A percentile compares a stretch with the other conserved stretches of the same genome.
Evolutionary conservation across 1,140 invertebrate species (phyloP).

Genomic region (Pomacea maculata): DNA sequence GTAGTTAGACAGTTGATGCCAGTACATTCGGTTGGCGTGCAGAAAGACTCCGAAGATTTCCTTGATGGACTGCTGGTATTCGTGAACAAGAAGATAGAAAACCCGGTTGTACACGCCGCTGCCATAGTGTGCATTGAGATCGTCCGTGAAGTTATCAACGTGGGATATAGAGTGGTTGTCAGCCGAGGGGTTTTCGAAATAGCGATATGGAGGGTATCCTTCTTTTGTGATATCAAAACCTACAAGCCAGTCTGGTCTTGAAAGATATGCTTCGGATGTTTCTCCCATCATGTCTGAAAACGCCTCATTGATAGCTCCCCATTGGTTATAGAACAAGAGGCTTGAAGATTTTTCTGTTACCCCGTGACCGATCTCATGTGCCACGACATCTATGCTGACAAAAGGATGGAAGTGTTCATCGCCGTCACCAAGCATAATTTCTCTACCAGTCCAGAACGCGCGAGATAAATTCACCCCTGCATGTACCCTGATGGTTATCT

Average conservation of each 20-base stretch:
- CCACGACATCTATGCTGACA: slow-evolving; percentile 35
- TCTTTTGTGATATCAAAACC: slow-evolving; percentile 26
- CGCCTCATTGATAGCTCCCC: slow-evolving; percentile 50
- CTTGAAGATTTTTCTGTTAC: slow-evolving; percentile 43
- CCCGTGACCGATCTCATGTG: slow-evolving; percentile 46
- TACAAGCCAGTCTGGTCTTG: slow-evolving; percentile 23
- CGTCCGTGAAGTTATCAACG: slow-evolving; percentile 26
- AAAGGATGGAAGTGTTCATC: slow-evolving; percentile 34
- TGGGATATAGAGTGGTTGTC: slow-evolving; percentile 40
- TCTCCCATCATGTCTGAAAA: slow-evolving; percentile 51
- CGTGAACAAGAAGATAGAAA: slow-evolving; percentile 29
- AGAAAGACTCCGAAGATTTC: slow-evolving; percentile 37
- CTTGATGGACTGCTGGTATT: slow-evolving; percentile 20
- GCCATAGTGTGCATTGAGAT: slow-evolving; percentile 31
- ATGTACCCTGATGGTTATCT: slow-evolving; percentile 39
- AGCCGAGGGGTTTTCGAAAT: slow-evolving; percentile 28
- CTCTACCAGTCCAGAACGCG: slow-evolving; percentile 27
- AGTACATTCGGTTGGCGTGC: slow-evolving; percentile 46
- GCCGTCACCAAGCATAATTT: slow-evolving; percentile 37
- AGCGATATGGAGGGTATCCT: slow-evolving; percentile 15
- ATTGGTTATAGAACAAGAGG: slow-evolving; percentile 37
- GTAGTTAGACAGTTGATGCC: slow-evolving; percentile 35
- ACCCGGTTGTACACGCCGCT: slow-evolving; percentile 44
- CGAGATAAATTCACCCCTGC: slow-evolving; percentile 28
- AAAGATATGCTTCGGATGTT: slow-evolving; percentile 24